Percentiles rank a stretch among this genome's conserved stretches.
These are phyloP conservation scores for Oryzias curvinotus DNA, from an alignment of 2,113 vertebrate species.

Conservation along the genomic window DNA sequence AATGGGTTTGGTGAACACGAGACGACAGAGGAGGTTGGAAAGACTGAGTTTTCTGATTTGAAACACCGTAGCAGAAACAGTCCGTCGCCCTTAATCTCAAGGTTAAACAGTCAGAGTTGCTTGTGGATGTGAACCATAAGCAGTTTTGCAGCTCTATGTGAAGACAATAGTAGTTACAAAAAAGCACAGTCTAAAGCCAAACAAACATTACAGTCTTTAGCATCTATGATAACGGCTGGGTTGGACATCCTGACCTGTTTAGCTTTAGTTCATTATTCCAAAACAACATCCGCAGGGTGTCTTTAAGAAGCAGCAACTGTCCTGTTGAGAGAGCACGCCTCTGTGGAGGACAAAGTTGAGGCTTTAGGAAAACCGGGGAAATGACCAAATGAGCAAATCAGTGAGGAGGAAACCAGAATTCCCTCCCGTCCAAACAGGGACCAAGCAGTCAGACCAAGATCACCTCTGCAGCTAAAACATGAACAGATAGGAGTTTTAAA, in stretches of 20 bases:
- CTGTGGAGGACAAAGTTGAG: constrained; percentile 1
- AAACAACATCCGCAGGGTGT: constrained; percentile 13
- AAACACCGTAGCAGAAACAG: constrained; percentile 20
- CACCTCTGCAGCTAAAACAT: no score
- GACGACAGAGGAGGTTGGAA: neutral
- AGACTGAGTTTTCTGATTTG: constrained; percentile 1
- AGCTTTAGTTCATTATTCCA: constrained; percentile 24
- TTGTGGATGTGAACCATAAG: constrained; percentile 20
- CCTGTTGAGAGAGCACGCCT: constrained; percentile 14
- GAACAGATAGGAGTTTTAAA: no score
- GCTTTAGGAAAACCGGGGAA: constrained; percentile 7
- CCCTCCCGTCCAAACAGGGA: neutral
- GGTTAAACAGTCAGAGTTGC: constrained; percentile 5
- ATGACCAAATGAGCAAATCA: neutral
- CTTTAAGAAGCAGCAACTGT: constrained; percentile 6
- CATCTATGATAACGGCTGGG: constrained; percentile 35
- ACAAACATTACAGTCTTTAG: constrained; percentile 18
- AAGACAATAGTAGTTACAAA: constrained; percentile 21
- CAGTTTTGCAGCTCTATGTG: constrained; percentile 11
- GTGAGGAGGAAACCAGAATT: constrained; percentile 19
- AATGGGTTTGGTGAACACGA: constrained; percentile 5
- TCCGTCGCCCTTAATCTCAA: constrained; percentile 12
- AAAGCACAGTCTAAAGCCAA: constrained; percentile 10
- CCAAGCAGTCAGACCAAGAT: no score
- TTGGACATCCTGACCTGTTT: constrained; percentile 32